phyloP scores from a whole-genome alignment of 2,888 invertebrate species.

The Mythimna loreyi region DNA sequence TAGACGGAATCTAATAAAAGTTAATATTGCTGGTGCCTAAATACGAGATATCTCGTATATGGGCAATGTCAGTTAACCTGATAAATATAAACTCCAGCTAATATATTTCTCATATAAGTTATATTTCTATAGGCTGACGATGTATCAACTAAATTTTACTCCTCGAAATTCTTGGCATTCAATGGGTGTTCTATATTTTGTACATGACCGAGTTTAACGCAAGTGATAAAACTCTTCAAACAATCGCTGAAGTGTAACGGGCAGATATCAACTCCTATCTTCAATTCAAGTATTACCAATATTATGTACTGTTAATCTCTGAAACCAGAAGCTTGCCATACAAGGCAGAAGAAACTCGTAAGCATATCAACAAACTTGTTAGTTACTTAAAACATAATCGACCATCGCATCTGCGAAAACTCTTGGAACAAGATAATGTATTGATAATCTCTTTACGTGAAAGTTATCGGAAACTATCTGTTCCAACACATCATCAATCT shows the following conservation, averaged over 20 bases:
- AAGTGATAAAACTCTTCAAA: constrained; percentile 14
- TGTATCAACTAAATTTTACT: no score
- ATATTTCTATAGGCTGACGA: no score
- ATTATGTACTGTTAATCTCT: constrained; percentile 50
- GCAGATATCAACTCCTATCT: constrained; percentile 41
- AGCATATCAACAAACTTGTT: constrained; percentile 10
- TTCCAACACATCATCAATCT: constrained; percentile 36
- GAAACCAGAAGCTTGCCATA: constrained; percentile 22
- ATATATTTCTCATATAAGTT: no score
- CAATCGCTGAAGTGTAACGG: constrained; percentile 22
- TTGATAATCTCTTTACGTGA: constrained; percentile 31
- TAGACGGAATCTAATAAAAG: no score
- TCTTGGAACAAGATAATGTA: constrained; percentile 30
- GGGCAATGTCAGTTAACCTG: no score
- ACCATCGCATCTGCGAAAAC: constrained; percentile 17
- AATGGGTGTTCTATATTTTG: no score
- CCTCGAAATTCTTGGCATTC: no score
- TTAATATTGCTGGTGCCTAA: no score
- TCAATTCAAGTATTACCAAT: constrained; percentile 38
- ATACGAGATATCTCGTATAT: no score
- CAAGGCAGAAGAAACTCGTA: constrained; percentile 15
- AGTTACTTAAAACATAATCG: constrained; percentile 21
- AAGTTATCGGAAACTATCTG: constrained; percentile 19
- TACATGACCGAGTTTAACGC: no score
- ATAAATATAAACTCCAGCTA: no score